Evolutionary conservation across 2,797 vertebrate genomes (phyloP).

Genomic region (Oceanodroma leucorhoa): DNA sequence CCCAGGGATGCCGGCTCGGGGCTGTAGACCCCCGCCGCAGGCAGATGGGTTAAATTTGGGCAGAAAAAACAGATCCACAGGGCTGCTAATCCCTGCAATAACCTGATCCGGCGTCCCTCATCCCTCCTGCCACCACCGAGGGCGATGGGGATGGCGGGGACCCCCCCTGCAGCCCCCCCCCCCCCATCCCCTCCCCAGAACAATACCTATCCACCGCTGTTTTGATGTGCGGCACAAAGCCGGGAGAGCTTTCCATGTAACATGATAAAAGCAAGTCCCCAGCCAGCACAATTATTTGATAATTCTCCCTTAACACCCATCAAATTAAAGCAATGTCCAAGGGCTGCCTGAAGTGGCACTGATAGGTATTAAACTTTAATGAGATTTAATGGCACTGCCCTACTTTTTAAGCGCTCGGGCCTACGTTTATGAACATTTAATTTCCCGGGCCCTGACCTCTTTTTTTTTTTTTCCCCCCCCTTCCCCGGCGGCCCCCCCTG

Average conservation of each 20-base stretch:
- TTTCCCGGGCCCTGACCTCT: slow-evolving; percentile 73
- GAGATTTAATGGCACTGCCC: slow-evolving; percentile 80
- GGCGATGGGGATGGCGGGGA: not conserved
- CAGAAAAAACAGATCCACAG: not conserved
- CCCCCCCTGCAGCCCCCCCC: not conserved
- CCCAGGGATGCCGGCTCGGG: not conserved
- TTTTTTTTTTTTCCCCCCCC: slow-evolving; percentile 5
- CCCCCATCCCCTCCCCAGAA: not conserved
- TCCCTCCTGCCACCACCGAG: not conserved
- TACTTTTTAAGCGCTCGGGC: slow-evolving; percentile 71
- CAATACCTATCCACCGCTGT: not conserved
- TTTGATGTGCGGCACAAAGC: slow-evolving; percentile 51
- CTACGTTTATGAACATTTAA: slow-evolving; percentile 77
- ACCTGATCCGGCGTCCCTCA: not conserved
- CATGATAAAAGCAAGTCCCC: slow-evolving; percentile 67
- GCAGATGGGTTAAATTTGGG: not conserved
- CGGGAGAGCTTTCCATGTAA: slow-evolving; percentile 25
- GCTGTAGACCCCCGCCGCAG: not conserved
- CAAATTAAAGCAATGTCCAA: slow-evolving; percentile 74
- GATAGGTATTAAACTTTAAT: slow-evolving; percentile 82
- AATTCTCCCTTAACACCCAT: slow-evolving; percentile 78
- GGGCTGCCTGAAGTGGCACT: slow-evolving; percentile 70
- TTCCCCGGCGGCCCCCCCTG: not conserved
- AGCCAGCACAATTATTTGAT: slow-evolving; percentile 69
- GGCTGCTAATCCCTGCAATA: not conserved